Percentiles rank a stretch among this genome's conserved stretches.
Conservation (phyloP, 2,797 vertebrate genomes). For the Macropus fuliginosus region DNA sequence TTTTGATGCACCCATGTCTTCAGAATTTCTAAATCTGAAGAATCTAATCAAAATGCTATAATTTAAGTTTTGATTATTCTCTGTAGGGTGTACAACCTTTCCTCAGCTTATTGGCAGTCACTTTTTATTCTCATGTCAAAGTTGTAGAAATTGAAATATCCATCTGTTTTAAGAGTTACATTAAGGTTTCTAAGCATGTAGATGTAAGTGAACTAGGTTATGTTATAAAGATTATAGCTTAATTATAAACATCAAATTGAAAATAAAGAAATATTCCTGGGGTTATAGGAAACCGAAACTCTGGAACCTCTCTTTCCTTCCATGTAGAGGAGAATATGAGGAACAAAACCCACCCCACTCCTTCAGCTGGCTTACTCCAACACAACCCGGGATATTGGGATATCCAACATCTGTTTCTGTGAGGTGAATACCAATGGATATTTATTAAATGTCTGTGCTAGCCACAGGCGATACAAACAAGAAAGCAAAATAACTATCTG, state of each 20-base stretch:
- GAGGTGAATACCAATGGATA: too few species aligned
- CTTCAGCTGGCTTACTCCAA: neutral
- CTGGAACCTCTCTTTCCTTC: neutral
- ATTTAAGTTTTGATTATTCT: slow-evolving; percentile 66
- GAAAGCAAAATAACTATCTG: neutral
- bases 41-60: slow-evolving; percentile 65
- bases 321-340: neutral
- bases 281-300: neutral
- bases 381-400: neutral
- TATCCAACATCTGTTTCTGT: too few species aligned
- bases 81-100: slow-evolving; percentile 44
- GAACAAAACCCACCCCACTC: neutral
- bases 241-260: slow-evolving; percentile 1
- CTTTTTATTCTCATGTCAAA: slow-evolving; percentile 69
- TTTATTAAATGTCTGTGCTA: neutral
- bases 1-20: slow-evolving; percentile 56
- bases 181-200: neutral
- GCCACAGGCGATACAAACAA: neutral
- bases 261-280: neutral
- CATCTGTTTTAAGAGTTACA: slow-evolving; percentile 43
- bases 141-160: slow-evolving; percentile 46
- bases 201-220: neutral
- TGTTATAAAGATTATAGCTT: neutral
- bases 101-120: slow-evolving; percentile 19
- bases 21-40: slow-evolving; percentile 28